phyloP scores from a whole-genome alignment of 1,140 invertebrate genomes.

The Ceratitis capitata region DNA sequence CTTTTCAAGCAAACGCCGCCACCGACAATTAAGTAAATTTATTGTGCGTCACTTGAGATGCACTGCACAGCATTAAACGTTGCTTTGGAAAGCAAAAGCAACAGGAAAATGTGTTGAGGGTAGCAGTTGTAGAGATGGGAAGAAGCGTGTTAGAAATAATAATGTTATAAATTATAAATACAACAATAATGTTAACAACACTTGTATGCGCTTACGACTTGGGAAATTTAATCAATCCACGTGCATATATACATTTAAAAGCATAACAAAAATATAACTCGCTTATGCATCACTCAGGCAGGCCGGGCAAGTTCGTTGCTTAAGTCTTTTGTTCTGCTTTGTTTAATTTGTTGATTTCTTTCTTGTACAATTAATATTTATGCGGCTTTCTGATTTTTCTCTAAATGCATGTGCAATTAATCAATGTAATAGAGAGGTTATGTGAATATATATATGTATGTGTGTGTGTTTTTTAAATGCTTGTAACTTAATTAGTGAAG shows the following conservation, averaged over 20 bases:
- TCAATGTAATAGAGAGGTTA: neutral
- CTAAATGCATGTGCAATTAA: neutral
- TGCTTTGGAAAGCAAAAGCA: neutral
- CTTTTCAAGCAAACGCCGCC: neutral
- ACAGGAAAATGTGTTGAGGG: no score
- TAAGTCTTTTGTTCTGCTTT: neutral
- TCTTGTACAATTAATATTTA: neutral
- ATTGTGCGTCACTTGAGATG: constrained; percentile 19
- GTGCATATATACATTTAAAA: neutral
- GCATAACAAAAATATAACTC: neutral
- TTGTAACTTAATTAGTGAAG: neutral
- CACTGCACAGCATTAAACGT: neutral
- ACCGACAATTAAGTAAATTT: constrained; percentile 27
- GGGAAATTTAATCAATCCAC: no score
- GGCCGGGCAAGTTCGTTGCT: neutral
- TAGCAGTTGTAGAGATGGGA: no score
- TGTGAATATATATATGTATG: neutral
- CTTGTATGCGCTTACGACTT: neutral
- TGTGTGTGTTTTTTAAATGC: neutral
- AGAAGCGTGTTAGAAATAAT: neutral
- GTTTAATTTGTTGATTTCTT: neutral
- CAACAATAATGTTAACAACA: neutral
- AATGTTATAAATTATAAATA: neutral
- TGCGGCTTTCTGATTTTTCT: neutral
- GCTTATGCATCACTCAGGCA: constrained; percentile 14